Conservation (phyloP, 2,797 vertebrate species). For the Takifugu ocellatus region DNA sequence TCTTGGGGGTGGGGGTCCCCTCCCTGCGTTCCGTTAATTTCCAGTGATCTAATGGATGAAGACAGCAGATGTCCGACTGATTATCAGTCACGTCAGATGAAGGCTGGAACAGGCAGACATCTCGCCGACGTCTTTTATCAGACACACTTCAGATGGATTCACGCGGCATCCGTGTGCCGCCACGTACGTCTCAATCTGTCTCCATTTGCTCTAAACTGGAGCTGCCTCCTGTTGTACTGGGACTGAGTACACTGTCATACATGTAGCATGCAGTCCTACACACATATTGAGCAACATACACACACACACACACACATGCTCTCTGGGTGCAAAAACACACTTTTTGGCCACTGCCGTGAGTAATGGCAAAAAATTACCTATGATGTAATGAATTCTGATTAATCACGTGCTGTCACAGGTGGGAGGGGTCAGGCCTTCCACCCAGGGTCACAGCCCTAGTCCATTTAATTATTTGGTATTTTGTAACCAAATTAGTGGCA, state of each 20-base stretch:
- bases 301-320: constrained; percentile 9
- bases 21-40: constrained; percentile 3
- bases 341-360: constrained; percentile 51
- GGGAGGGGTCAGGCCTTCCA: constrained; percentile 59
- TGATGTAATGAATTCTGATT: constrained; percentile 54
- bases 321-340: constrained; percentile 25
- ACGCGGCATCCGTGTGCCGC: constrained; percentile 6
- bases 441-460: constrained; percentile 71
- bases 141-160: constrained; percentile 20
- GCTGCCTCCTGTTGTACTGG: too few species aligned
- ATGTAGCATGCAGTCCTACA: too few species aligned
- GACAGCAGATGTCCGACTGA: constrained; percentile 42
- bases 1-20: background rate
- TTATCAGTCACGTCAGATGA: constrained; percentile 24
- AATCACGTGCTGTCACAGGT: constrained; percentile 51
- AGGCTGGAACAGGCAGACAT: constrained; percentile 44
- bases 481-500: too few species aligned
- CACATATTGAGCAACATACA: too few species aligned
- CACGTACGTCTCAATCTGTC: constrained; percentile 17
- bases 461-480: background rate
- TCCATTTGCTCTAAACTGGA: constrained; percentile 8
- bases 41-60: constrained; percentile 33
- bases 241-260: too few species aligned
- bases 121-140: constrained; percentile 38
- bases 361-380: constrained; percentile 42